Conservation (phyloP, 2,797 vertebrate species). For the Clarias laeviceps region DNA sequence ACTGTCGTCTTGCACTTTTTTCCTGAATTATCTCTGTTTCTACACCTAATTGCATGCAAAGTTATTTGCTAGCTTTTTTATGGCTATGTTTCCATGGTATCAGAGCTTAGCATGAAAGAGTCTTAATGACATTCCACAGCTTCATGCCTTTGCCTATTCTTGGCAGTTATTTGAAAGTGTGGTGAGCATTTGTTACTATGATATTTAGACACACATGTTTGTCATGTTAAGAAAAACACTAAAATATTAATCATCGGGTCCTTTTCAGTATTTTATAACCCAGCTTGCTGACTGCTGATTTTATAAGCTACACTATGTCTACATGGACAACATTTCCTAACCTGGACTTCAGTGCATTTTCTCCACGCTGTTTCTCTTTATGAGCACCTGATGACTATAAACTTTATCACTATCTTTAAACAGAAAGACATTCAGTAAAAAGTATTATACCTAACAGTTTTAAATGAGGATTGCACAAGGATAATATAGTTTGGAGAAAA, state of each 20-base stretch:
- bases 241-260: neutral
- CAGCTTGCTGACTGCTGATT: neutral
- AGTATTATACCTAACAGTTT: too few species aligned
- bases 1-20: conserved; percentile 35
- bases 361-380: too few species aligned
- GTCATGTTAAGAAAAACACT: conserved; percentile 22
- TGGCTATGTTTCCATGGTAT: conserved; percentile 71
- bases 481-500: too few species aligned
- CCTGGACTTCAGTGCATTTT: too few species aligned
- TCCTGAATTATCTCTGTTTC: conserved; percentile 28
- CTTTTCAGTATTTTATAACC: conserved; percentile 18
- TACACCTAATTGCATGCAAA: conserved; percentile 56
- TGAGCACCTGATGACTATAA: too few species aligned
- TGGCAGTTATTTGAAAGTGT: conserved; percentile 40
- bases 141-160: conserved; percentile 48
- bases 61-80: conserved; percentile 63
- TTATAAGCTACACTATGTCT: neutral
- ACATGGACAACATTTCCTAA: too few species aligned
- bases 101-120: conserved; percentile 60
- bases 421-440: too few species aligned
- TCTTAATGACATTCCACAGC: conserved; percentile 52
- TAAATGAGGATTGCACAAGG: too few species aligned
- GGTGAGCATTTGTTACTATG: conserved; percentile 49
- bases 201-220: conserved; percentile 36
- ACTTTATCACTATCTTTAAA: too few species aligned